A percentile compares a stretch with the other conserved stretches of the same genome.
These are phyloP conservation scores for Plectropomus leopardus DNA, from an alignment of 2,113 vertebrate species.

Conservation along the genomic window DNA sequence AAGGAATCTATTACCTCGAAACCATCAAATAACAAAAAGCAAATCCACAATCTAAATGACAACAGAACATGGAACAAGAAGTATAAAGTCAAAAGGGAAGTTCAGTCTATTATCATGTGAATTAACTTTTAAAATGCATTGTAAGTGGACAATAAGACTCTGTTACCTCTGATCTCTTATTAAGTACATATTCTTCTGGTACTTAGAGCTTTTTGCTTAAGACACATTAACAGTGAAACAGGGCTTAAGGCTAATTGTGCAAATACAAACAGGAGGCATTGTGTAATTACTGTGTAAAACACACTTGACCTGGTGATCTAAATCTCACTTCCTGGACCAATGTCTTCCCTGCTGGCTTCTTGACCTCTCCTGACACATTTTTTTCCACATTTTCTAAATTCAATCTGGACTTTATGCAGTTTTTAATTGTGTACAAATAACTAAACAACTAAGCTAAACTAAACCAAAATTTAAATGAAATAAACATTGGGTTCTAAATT, in stretches of 20 bases:
- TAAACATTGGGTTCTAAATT: neutral
- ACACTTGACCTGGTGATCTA: neutral
- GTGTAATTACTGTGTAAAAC: slow-evolving; percentile 2
- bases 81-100: neutral
- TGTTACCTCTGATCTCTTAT: neutral
- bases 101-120: neutral
- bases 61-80: neutral
- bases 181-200: neutral
- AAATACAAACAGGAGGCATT: neutral
- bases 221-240: neutral
- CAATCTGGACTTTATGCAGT: no score
- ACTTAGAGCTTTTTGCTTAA: neutral
- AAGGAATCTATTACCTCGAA: neutral
- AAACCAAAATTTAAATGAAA: no score
- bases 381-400: no score
- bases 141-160: neutral
- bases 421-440: no score
- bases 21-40: neutral
- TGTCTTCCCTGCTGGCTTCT: no score
- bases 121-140: neutral
- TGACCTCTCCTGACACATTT: no score
- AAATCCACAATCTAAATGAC: neutral
- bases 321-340: no score
- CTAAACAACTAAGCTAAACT: no score
- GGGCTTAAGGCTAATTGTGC: neutral